Percentiles rank a stretch among this genome's conserved stretches.
These are phyloP conservation scores for Notodonta dromedarius DNA, from an alignment of 2,888 invertebrate genomes.

Conservation along the genomic window DNA sequence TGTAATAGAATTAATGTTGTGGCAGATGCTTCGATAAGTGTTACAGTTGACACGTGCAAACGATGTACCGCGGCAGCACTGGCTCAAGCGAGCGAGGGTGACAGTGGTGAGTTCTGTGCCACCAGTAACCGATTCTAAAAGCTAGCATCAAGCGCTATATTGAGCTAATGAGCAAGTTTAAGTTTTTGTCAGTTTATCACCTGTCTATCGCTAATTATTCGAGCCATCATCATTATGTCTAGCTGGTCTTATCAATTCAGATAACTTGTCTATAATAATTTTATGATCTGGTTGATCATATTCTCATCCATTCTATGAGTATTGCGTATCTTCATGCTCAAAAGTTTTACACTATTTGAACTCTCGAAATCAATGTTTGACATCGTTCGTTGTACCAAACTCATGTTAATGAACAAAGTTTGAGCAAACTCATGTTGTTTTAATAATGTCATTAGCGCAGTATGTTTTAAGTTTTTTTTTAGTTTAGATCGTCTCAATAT, in stretches of 20 bases:
- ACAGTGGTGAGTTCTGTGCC: conserved; percentile 67
- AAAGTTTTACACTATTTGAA: conserved; percentile 2
- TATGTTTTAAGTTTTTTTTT: conserved; percentile 13
- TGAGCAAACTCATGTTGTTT: conserved; percentile 3
- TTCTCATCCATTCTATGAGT: background rate
- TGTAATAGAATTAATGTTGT: conserved; percentile 37
- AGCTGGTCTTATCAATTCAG: conserved; percentile 37
- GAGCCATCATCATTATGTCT: conserved; percentile 35
- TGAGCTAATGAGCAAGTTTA: conserved; percentile 25
- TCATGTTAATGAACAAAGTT: conserved; percentile 6
- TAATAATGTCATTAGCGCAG: conserved; percentile 15
- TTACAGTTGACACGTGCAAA: conserved; percentile 69
- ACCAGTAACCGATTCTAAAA: conserved; percentile 27
- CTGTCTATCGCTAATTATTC: conserved; percentile 39
- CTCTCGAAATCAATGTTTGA: conserved; percentile 11
- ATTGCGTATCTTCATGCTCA: conserved; percentile 4
- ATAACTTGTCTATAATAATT: conserved; percentile 4
- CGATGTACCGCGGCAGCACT: conserved; percentile 71
- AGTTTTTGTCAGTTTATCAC: conserved; percentile 32
- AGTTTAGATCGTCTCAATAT: conserved; percentile 25
- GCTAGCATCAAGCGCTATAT: conserved; percentile 8
- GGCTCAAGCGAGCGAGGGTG: conserved; percentile 62
- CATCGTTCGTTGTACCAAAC: conserved; percentile 9
- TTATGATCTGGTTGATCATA: background rate
- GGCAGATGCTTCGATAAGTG: conserved; percentile 60